Evolutionary conservation across 2,888 invertebrate genomes (phyloP), one percentile per base, ranked within the genome.

Genomic region (Ophion obscuratus): DNA sequence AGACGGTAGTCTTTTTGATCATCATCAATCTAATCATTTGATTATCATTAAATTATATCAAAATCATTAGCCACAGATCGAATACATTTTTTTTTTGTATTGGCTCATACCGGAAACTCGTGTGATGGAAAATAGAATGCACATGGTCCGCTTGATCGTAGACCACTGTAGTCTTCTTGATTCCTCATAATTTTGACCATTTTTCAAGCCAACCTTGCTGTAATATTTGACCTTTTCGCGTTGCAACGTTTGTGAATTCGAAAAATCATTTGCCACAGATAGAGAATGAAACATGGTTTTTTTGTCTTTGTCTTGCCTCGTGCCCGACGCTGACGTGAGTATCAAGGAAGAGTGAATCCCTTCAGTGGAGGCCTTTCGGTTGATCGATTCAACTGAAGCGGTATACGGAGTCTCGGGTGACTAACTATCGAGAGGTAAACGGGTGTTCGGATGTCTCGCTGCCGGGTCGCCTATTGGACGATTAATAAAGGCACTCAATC

Each of bases 401-500:
- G 44, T 3, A 27, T 44, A 62, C 44, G 67, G 62, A 70, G 73
- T 88, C 84, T 89, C 88, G 83, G 79, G 80, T 89, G 86, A 47
- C 89, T 86, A 88, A 89, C 88, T 87, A 90, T 88, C 88, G 68
- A 85, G 73, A 83, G 73, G 84, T 90, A 90, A 91, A 88, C 86
- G 88, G 87, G 78, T 85, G 89, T 87, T 90, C 87, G 74, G 88
- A 85, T 89, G 88, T 83, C 85, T 53, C 57, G 20, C 3, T 27
- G 67, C 61, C 40, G 81, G 68, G 89, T 89, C 84, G 88, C 81
- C 88, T 81, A 85, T 67, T 74, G 76, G 66, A 81, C 88, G 88
- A 91, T 91, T 91, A 89, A 90, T 91, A 90, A 91, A 89, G 90
- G 88, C 87, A 90, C 89, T 90, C 87, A 89, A 91, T 89, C 89